Percentiles rank a stretch among this genome's conserved stretches.
phyloP scores from a whole-genome alignment of 2,888 invertebrate species.

The Polymixis lichenea region DNA sequence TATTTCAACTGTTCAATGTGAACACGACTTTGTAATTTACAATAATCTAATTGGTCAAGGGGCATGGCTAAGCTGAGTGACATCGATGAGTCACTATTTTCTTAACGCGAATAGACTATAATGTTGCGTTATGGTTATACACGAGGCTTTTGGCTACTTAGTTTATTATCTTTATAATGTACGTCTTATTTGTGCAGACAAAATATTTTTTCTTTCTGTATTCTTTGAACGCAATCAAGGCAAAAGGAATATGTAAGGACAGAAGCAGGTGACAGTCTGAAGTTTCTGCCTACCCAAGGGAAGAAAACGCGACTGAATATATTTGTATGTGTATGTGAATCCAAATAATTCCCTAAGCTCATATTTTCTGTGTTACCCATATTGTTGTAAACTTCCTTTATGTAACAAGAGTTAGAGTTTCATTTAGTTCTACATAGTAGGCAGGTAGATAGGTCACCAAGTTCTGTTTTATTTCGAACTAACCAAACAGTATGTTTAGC shows the following conservation, averaged over 20 bases:
- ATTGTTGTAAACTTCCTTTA: background rate
- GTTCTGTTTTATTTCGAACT: conserved; percentile 53
- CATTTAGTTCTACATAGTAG: conserved; percentile 12
- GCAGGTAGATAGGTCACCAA: conserved; percentile 15
- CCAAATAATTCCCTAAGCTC: background rate
- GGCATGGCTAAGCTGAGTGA: too few species aligned
- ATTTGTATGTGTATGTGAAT: too few species aligned
- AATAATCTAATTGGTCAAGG: too few species aligned
- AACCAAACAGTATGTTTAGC: conserved; percentile 57
- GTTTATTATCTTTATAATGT: background rate
- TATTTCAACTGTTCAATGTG: too few species aligned
- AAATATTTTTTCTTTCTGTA: background rate
- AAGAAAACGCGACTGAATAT: too few species aligned
- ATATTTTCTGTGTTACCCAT: background rate
- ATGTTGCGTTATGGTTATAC: background rate
- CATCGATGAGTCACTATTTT: too few species aligned
- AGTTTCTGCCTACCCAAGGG: too few species aligned
- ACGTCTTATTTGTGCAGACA: background rate
- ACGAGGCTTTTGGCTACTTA: background rate
- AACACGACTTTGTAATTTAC: too few species aligned
- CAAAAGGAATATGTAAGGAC: too few species aligned
- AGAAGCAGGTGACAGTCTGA: too few species aligned
- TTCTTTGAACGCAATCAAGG: background rate
- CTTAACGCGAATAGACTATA: too few species aligned
- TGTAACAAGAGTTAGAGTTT: conserved; percentile 8